phyloP scores from a whole-genome alignment of 2,113 vertebrate species.

The Mus spicilegus region DNA sequence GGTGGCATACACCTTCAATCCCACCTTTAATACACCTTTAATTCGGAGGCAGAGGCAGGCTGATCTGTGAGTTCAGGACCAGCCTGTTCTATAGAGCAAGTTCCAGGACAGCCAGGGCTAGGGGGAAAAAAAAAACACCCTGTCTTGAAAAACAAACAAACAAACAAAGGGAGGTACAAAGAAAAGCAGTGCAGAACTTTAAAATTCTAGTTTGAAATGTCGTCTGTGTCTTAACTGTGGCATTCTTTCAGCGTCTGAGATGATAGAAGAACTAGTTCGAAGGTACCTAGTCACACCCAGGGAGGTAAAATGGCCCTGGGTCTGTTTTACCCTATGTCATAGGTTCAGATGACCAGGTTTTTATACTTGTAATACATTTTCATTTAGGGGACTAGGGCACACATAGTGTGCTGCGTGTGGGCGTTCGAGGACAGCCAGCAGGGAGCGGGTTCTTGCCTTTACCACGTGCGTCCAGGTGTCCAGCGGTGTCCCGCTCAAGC shows the following conservation, averaged over 20 bases:
- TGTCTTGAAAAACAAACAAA: neutral
- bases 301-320: neutral
- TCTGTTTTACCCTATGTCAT: neutral
- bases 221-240: neutral
- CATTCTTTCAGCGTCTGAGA: neutral
- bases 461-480: neutral
- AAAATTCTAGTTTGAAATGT: conserved; percentile 55
- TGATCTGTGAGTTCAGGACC: neutral
- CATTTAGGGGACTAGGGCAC: neutral
- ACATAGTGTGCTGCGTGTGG: neutral
- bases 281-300: neutral
- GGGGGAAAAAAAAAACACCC: neutral
- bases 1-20: neutral
- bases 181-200: conserved; percentile 17
- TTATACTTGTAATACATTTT: neutral
- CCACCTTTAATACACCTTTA: neutral
- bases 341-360: neutral
- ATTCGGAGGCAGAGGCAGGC: neutral
- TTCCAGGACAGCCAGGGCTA: neutral
- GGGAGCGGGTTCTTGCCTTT: neutral
- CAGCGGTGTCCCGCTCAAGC: neutral
- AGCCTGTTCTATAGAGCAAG: neutral
- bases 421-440: neutral
- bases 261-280: conserved; percentile 25
- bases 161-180: neutral